Base-by-base conservation (phyloP, 2,113 vertebrate species). In the Anas platyrhynchos region DNA sequence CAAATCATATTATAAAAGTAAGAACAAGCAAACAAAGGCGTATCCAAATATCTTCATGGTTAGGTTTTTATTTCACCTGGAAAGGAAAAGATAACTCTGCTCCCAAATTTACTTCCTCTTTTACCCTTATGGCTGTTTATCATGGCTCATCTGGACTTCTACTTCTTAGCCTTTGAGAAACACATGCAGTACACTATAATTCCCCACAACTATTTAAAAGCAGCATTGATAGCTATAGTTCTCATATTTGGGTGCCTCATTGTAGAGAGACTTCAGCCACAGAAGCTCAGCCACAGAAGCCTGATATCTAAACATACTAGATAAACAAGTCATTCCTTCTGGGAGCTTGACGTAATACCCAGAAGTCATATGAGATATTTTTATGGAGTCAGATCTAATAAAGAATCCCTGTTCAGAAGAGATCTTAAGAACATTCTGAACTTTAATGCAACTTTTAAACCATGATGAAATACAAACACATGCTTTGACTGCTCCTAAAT, bases 111-210 rank as follows among this genome's bases (percentile, higher is more conserved):
- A 48, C 41, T 75, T 71, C 41, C 17, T 34, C 15, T 17, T 75
- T 59, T 79, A 52, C 20, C 36, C 26, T 68, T 25, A 38, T 1
- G 18, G 29, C 38, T 82, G 12, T 72, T 86, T 50, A 38, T 34
- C 68, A 63, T 13, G 23, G 29, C 27, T 75, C 34, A 56, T 67
- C 29, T 50, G 32, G 34, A 69, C 48, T 59, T 48, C 25, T 32
- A n/a, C 3, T 32, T 7, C 22, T 0, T 1, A 9, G 17, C 6
- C 32, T 66, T 16, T 54, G 65, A 26, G 83, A 32, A 66, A 32
- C 4, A 7, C 2, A 1, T 4, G 16, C 6, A 16, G 14, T 5
- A 18, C 14, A 8, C 10, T 26, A 21, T 9, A 13, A 21, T 26
- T 31, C 41, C 25, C 16, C 21, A 4, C 2, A 44, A 16, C 16